Percentiles rank a stretch among this genome's conserved stretches.
phyloP scores from a whole-genome alignment of 2,797 vertebrate species.

The Mastacembelus armatus region DNA sequence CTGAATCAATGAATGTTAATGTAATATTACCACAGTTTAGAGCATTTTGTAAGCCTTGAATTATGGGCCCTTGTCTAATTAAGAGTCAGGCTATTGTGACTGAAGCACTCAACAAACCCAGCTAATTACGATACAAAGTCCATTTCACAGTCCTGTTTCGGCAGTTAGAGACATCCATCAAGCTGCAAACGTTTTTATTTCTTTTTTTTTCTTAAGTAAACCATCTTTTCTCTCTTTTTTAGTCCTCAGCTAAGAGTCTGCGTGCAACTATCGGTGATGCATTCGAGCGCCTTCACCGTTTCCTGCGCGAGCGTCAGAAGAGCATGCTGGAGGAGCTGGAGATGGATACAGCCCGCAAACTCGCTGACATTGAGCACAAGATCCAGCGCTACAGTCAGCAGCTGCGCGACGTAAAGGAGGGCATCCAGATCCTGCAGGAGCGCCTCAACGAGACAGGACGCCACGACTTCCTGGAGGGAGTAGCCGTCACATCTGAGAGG shows the following conservation, averaged over 20 bases:
- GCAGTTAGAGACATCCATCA: neutral
- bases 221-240: neutral
- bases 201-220: neutral
- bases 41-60: conserved; percentile 37
- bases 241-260: conserved; percentile 96
- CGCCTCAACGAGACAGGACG: conserved; percentile 89
- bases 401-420: conserved; percentile 95
- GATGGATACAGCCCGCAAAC: conserved; percentile 92
- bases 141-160: conserved; percentile 10
- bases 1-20: conserved; percentile 58
- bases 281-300: conserved; percentile 93
- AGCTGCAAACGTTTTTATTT: neutral
- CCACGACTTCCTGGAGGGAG: conserved; percentile 91
- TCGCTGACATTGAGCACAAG: conserved; percentile 96
- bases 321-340: conserved; percentile 98
- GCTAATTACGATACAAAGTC: conserved; percentile 9
- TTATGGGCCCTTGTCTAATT: conserved; percentile 55
- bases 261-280: conserved; percentile 93
- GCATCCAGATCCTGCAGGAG: conserved; percentile 96
- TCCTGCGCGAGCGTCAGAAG: conserved; percentile 95
- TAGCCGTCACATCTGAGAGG: conserved; percentile 93
- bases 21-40: conserved; percentile 50
- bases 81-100: conserved; percentile 30
- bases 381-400: conserved; percentile 98
- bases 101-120: conserved; percentile 29